Conservation (phyloP, 1,140 invertebrate species). For the Drosophila rufa region DNA sequence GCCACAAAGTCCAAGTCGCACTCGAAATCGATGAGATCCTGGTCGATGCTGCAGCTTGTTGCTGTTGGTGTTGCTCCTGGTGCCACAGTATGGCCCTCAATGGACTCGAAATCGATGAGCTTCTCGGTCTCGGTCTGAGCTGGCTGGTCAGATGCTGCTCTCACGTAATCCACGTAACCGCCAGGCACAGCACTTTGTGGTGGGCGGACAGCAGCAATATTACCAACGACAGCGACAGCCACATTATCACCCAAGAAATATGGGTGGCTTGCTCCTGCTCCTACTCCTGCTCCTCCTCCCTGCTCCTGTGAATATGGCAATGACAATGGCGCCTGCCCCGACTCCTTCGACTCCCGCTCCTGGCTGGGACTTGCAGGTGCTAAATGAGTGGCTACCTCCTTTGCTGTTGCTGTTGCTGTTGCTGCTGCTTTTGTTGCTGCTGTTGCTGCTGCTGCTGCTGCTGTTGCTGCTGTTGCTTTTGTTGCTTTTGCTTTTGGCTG, state of each 20-base stretch:
- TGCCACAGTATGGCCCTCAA: constrained; percentile 21
- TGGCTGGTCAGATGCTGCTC: constrained; percentile 18
- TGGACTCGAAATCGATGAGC: constrained; percentile 57
- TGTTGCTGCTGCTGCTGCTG: constrained; percentile 11
- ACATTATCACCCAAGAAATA: constrained; percentile 41
- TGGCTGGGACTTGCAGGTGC: constrained; percentile 13
- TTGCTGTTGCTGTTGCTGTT: constrained; percentile 1
- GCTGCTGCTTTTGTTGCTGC: background rate
- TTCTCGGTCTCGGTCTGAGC: no score
- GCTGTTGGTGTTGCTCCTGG: constrained; percentile 20
- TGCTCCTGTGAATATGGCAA: constrained; percentile 57
- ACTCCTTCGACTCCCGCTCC: constrained; percentile 29
- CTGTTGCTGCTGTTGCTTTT: constrained; percentile 3
- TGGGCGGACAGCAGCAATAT: constrained; percentile 46
- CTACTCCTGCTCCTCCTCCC: background rate
- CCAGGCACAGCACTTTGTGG: constrained; percentile 51
- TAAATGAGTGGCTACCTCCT: constrained; percentile 11
- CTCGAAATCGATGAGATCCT: constrained; percentile 76
- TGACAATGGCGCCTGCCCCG: constrained; percentile 71
- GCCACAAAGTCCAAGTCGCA: constrained; percentile 74
- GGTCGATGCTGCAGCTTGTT: constrained; percentile 69
- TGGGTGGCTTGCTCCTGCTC: constrained; percentile 7
- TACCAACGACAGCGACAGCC: constrained; percentile 41
- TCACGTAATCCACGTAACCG: constrained; percentile 75
- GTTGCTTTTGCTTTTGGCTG: constrained; percentile 8